Base-by-base conservation (phyloP, 1,140 invertebrate genomes). In the Hylaeus anthracinus region DNA sequence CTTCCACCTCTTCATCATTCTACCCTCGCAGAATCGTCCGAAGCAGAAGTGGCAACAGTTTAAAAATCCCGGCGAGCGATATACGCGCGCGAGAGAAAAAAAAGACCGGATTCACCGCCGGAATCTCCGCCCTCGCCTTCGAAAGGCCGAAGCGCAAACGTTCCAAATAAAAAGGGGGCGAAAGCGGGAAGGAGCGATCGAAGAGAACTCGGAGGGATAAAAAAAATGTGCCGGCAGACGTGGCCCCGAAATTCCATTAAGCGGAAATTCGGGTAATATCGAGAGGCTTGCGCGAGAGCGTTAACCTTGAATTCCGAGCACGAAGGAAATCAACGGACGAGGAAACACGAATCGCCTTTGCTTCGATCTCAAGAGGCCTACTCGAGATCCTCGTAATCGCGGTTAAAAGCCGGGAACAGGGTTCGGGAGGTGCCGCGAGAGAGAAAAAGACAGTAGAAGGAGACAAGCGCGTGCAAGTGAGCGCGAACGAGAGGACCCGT, bases 331-430 rank as follows among this genome's bases (percentile, higher is more conserved):
- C 58, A 56, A 3, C 60, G 43, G 63, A 70, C 58, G 53, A 65
- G 65, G 64, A 66, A 82, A 71, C 67, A 58, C 64, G 79, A 75
- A 80, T 80, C 79, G 76, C 79, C 81, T 78, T 86, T 77, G 70
- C 81, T 84, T 81, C 84, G 78, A 81, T 84, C 78, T 81, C 74
- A 66, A 64, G 72, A 86, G 81, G 80, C 76, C 81, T 73, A 78
- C 81, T 71, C 75, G 83, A 84, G 87, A 82, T 82, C 77, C 83
- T 81, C 87, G 87, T 88, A 90, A 91, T 92, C 85, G 82, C 70
- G 85, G 88, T 87, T 86, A 84, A 88, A 89, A 88, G 84, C 84
- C 83, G 76, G 60, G 85, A 83, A 83, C 69, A 78, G 45, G 69
- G 60, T 37, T 26, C 26, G 26, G 26, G 26, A 26, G 26, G 26